These are phyloP conservation scores for Colossoma macropomum DNA, from an alignment of 2,113 vertebrate genomes.

Conservation along the genomic window DNA sequence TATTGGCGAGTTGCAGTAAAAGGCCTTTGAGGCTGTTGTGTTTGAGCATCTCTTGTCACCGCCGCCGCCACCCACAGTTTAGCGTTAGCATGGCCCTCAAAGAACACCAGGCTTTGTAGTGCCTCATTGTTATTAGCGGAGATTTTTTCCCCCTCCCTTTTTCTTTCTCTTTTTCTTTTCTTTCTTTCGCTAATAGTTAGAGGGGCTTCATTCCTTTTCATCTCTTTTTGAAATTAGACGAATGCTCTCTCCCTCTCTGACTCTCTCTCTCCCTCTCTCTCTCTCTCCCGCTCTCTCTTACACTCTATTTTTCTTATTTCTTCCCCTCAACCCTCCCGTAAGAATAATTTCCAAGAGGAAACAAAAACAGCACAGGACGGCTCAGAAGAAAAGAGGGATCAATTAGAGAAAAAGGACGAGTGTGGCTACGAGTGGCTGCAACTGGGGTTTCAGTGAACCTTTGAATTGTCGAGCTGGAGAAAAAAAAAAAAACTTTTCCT, in stretches of 20 bases:
- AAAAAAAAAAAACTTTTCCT: not conserved
- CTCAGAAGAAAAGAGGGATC: not conserved
- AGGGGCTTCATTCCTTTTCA: constrained; percentile 56
- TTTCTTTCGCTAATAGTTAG: constrained; percentile 33
- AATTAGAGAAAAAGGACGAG: not conserved
- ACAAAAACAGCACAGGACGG: constrained; percentile 17
- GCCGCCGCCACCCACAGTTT: constrained; percentile 30
- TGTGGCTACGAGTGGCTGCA: not conserved
- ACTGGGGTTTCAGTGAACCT: constrained; percentile 34
- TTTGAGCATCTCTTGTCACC: constrained; percentile 41
- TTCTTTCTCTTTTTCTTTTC: not conserved
- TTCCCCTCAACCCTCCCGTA: constrained; percentile 3
- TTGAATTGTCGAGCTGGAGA: constrained; percentile 50
- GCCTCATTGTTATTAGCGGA: constrained; percentile 40
- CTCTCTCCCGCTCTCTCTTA: not conserved
- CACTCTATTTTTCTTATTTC: constrained; percentile 22
- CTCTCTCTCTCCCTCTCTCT: constrained; percentile 8
- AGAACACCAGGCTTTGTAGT: constrained; percentile 52
- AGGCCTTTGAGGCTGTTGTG: constrained; percentile 33
- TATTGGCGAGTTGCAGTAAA: constrained; percentile 21
- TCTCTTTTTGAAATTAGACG: constrained; percentile 52
- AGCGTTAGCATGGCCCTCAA: constrained; percentile 26
- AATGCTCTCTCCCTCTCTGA: not conserved
- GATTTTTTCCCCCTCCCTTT: constrained; percentile 13
- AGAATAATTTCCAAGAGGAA: constrained; percentile 33